phyloP scores from a whole-genome alignment of 2,888 invertebrate species.

The Apocheima hispidaria region DNA sequence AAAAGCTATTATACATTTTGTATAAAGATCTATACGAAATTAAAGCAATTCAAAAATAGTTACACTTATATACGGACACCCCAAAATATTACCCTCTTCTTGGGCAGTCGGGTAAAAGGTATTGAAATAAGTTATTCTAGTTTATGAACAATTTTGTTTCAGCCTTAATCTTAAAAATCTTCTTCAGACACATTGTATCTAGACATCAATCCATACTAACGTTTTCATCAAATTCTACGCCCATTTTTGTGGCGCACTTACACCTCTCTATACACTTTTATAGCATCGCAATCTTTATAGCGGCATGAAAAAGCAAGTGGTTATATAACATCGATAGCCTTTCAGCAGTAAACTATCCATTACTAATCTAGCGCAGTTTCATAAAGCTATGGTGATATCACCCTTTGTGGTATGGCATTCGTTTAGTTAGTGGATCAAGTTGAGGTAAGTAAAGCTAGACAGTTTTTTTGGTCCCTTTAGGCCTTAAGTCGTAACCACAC shows the following conservation, averaged over 20 bases:
- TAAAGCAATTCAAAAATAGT: no score
- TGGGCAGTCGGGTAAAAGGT: no score
- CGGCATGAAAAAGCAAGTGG: slow-evolving; percentile 41
- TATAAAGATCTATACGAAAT: no score
- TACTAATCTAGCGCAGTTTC: slow-evolving; percentile 63
- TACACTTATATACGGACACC: no score
- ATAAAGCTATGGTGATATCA: slow-evolving; percentile 63
- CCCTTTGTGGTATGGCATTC: slow-evolving; percentile 36
- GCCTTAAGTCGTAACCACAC: no score
- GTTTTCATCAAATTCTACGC: slow-evolving; percentile 27
- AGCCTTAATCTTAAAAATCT: slow-evolving; percentile 2
- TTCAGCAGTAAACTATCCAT: slow-evolving; percentile 63
- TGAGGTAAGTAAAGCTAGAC: neutral
- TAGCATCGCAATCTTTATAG: slow-evolving; percentile 42
- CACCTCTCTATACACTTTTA: slow-evolving; percentile 29
- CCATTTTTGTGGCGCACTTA: slow-evolving; percentile 31
- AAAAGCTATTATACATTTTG: no score
- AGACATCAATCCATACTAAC: slow-evolving; percentile 19
- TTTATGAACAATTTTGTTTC: no score
- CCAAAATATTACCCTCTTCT: no score
- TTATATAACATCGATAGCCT: slow-evolving; percentile 58
- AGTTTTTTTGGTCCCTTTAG: neutral
- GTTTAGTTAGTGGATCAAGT: slow-evolving; percentile 18
- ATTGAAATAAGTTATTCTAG: no score
- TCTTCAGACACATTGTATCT: slow-evolving; percentile 6